Base-by-base conservation (phyloP, 1,140 invertebrate genomes). In the Hesperophylax magnus region DNA sequence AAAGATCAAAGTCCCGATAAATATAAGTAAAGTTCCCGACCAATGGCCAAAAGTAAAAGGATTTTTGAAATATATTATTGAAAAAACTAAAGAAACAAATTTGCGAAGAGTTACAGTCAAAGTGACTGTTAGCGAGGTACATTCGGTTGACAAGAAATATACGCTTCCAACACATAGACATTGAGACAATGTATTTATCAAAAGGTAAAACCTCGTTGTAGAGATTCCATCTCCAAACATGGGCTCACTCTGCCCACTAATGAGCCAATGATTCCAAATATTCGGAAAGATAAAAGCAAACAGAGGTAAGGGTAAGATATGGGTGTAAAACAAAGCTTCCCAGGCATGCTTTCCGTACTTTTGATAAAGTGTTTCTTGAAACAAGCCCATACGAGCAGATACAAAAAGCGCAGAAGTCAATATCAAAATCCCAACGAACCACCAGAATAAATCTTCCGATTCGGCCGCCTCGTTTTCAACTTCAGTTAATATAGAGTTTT, bases 91-190 rank as follows among this genome's bases (percentile, higher is more conserved):
- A 14, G 97, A 98, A 6, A 97, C 90, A 87, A 99, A 99, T 88
- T 99, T 99, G 39, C 98, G 91, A 63, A 99, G 87, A 1, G 98
- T 99, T 14, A 99, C 94, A 3, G 99, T 96, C 77, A 99, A 89
- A 0, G 98, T 99, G 0, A 99, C 98, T 0, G 97, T 98, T 14
- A 99, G 87, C 0, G 98, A 98, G 8, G 96, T 93, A 86, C 97
- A 98, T 87, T 98, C 97, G 0, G 98, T 96, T 2, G 97, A 99
- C 85, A 99, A 91, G 18, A 95, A 92, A 86, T 98, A 99, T 3
- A 99, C 98, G 11, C 97, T 97, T 85, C 95, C 94, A 78, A 99
- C 98, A 87, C 98, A 99, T 60, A 98, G 86, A 92, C 97, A 99
- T 93, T 99, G 98, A 9, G 98, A 97, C 0, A 98, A 79, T 18